Evolutionary conservation across 2,113 vertebrate genomes (phyloP).

Genomic region (Halichoeres trimaculatus): DNA sequence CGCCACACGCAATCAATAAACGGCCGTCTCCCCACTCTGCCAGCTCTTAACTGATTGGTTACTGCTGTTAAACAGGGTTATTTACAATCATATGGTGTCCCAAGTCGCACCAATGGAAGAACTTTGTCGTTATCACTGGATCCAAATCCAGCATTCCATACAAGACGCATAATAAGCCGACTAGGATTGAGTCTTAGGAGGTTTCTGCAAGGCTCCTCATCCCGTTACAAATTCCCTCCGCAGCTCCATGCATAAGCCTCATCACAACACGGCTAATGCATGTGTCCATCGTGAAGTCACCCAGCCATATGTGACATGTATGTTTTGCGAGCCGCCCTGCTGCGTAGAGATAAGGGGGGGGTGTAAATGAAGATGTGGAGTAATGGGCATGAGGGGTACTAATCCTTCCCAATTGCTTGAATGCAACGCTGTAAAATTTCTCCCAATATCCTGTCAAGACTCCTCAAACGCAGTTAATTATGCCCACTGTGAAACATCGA

Average conservation of each 20-base stretch:
- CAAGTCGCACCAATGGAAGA: neutral
- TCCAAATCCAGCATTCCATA: conserved; percentile 22
- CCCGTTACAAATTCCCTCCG: conserved; percentile 18
- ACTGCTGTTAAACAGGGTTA: too few species aligned
- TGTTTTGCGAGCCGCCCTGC: conserved; percentile 50
- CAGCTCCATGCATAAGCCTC: conserved; percentile 32
- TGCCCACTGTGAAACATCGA: conserved; percentile 60
- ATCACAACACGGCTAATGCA: conserved; percentile 51
- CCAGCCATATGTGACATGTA: conserved; percentile 46
- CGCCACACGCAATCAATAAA: too few species aligned
- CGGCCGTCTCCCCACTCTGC: too few species aligned
- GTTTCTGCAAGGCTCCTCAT: conserved; percentile 22
- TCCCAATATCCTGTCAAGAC: conserved; percentile 62
- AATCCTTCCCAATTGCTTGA: conserved; percentile 62
- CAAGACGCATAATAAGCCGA: conserved; percentile 17
- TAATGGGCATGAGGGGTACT: conserved; percentile 50
- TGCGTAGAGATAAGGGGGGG: conserved; percentile 57
- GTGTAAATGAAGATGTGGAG: conserved; percentile 44
- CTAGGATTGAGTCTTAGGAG: conserved; percentile 28
- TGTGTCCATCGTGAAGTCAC: conserved; percentile 22
- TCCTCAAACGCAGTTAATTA: conserved; percentile 71
- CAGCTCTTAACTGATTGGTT: too few species aligned
- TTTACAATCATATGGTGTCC: too few species aligned
- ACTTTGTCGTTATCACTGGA: conserved; percentile 5
- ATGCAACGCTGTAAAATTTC: conserved; percentile 39